phyloP scores from a whole-genome alignment of 2,113 vertebrate genomes.

The Aviceda subcristata region DNA sequence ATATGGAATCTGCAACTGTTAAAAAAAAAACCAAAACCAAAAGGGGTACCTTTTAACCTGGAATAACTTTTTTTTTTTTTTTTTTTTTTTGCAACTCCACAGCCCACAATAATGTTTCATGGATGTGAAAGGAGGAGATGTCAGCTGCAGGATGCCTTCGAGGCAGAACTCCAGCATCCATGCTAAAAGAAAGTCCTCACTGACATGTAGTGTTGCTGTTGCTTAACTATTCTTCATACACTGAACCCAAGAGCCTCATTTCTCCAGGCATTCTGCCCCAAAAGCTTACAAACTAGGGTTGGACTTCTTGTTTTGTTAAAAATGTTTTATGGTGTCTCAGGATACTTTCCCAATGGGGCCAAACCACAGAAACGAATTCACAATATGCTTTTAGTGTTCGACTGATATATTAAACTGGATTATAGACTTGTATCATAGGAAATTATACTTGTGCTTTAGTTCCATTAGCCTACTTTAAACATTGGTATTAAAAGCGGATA shows the following conservation, averaged over 20 bases:
- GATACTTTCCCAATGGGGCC: background rate
- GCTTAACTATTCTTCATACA: background rate
- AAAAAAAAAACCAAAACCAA: background rate
- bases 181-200: background rate
- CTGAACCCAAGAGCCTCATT: background rate
- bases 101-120: background rate
- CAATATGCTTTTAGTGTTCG: conserved; percentile 8
- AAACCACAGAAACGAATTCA: conserved; percentile 27
- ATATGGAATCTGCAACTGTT: background rate
- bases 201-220: background rate
- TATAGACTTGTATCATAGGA: conserved; percentile 53
- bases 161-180: background rate
- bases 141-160: background rate
- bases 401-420: conserved; percentile 50
- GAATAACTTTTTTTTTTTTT: background rate
- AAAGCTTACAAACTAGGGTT: background rate
- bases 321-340: background rate
- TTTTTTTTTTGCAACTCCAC: background rate
- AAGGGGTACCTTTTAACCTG: background rate
- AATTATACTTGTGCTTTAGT: conserved; percentile 24
- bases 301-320: background rate
- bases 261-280: background rate
- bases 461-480: conserved; percentile 68
- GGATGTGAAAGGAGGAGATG: background rate
- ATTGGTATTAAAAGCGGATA: conserved; percentile 49